Evolutionary conservation across 2,113 vertebrate genomes (phyloP), one percentile per base, ranked within the genome.

Genomic region (Lamprologus ornatipinnis): DNA sequence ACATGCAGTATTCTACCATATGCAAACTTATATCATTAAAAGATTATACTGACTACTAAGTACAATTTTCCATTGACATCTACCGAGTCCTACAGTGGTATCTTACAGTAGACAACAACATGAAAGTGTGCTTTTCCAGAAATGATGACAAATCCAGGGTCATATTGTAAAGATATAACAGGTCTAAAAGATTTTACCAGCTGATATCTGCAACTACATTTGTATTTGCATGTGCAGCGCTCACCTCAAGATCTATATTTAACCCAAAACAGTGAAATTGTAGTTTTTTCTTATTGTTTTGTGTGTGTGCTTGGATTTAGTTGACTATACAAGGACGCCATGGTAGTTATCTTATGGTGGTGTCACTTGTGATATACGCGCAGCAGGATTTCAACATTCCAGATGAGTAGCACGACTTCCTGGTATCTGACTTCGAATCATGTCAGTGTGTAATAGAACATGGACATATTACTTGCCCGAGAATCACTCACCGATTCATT

Each of bases 401-500:
- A 85, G 87, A 82, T 82, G 85, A 88, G 81, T 51, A 84, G 65
- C 82, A 84, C 51, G 65, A 84, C 75, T 79, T 54, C 13, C 81
- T 79, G 80, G 23, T 91, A 90, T 92, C 87, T 82, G 85, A 85
- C 63, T 87, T 21, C 42, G 4, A 91, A 91, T 83, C 88, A 70
- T 84, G 78, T 68, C 81, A 87, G 68, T 85, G 60, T 88, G 82
- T 90, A 88, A 90, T 82, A 89, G 80, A 90, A 94, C 88, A 91
- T 86, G 81, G 91, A 88, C 87, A 91, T 83, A 89, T 93, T 89
- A 89, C 87, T 89, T 83, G 60, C 86, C 85, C 73, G 54, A 90
- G 87, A 94, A 88, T 90, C 80, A 80, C 65, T 89, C 88, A 87
- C 73, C 19, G 28, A 90, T 92, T 92, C 85, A 92, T 93, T 68